These are phyloP conservation scores for Anas platyrhynchos DNA, from an alignment of 2,113 vertebrate species.

Conservation along the genomic window DNA sequence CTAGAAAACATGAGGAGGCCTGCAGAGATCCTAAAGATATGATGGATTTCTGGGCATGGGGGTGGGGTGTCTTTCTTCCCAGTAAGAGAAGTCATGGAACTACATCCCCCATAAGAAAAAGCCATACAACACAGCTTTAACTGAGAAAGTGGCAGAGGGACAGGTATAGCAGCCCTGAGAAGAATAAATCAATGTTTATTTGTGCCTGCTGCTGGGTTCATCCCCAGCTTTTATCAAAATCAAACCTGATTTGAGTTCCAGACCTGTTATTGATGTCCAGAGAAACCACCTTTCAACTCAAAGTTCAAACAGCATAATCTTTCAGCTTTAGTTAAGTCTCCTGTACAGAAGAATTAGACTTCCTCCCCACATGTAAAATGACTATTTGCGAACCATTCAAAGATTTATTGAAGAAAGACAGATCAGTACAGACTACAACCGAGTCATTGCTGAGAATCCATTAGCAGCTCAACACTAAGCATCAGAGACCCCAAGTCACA, in stretches of 20 bases:
- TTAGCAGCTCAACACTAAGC: background rate
- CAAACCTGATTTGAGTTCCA: background rate
- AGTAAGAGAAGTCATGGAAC: background rate
- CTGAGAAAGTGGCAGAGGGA: background rate
- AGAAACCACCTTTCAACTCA: background rate
- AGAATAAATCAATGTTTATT: background rate
- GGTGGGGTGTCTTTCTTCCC: background rate
- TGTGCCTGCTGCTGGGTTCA: background rate
- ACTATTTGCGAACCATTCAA: background rate
- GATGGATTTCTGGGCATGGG: background rate
- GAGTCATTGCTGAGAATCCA: background rate
- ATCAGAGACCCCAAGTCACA: background rate
- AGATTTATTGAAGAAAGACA: background rate
- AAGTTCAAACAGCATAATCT: background rate
- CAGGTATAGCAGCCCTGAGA: background rate
- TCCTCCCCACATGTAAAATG: background rate
- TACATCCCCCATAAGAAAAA: background rate
- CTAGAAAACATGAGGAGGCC: background rate
- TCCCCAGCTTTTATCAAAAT: background rate
- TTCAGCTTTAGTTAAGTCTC: background rate
- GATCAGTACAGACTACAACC: background rate
- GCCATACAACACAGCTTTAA: background rate
- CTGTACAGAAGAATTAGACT: background rate
- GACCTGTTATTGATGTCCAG: background rate
- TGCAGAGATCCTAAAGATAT: background rate